Evolutionary conservation across 2,113 vertebrate genomes (phyloP).

Genomic region (Toxotes jaculatrix): DNA sequence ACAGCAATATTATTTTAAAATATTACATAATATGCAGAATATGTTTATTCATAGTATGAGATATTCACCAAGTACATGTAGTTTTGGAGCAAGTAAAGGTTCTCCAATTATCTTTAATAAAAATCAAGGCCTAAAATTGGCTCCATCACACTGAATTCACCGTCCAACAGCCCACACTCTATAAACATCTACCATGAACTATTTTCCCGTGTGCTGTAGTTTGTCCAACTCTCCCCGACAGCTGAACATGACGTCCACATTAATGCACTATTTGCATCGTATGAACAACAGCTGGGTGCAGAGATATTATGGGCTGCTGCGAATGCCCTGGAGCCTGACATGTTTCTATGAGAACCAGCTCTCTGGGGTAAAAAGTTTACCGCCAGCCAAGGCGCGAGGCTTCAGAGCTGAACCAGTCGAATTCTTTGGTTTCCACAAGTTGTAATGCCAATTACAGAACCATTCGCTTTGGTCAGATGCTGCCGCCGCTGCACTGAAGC

Average conservation of each 20-base stretch:
- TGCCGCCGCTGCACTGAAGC: slow-evolving; percentile 22
- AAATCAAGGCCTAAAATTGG: too few relatives aligned
- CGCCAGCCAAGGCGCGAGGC: slow-evolving; percentile 32
- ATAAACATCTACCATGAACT: background rate
- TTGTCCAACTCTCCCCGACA: background rate
- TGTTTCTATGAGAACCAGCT: slow-evolving; percentile 29
- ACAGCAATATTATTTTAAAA: background rate
- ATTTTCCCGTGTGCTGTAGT: background rate
- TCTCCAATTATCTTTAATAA: background rate
- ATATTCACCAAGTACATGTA: background rate
- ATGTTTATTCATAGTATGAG: background rate
- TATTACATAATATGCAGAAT: background rate
- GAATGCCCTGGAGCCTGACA: background rate
- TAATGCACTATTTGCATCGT: slow-evolving; percentile 1
- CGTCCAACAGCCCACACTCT: background rate
- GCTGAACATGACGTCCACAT: slow-evolving; percentile 34
- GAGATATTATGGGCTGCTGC: background rate
- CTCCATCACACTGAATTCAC: slow-evolving; percentile 5
- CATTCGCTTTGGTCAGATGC: slow-evolving; percentile 57
- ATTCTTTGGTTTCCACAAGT: slow-evolving; percentile 64
- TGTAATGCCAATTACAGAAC: slow-evolving; percentile 62
- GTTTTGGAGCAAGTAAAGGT: background rate
- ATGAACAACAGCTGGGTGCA: slow-evolving; percentile 38
- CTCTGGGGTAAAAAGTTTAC: slow-evolving; percentile 47
- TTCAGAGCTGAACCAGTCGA: slow-evolving; percentile 19